Conservation (phyloP, 2,113 vertebrate genomes). For the Labrus mixtus region DNA sequence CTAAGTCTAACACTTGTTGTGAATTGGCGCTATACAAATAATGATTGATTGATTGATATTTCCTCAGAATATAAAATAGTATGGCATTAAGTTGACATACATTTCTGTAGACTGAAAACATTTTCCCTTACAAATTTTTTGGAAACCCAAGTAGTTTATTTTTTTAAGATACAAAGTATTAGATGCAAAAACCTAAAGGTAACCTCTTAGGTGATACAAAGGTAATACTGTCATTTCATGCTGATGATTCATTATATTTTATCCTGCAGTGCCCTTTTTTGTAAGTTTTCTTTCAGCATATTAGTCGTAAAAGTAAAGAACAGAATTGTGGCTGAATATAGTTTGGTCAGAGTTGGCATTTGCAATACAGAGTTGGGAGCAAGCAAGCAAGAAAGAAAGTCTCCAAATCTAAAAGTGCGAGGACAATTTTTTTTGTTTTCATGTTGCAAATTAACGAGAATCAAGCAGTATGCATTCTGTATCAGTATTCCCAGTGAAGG, state of each 20-base stretch:
- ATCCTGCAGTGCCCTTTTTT: not conserved
- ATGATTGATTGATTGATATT: no score
- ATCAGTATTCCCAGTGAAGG: slow-evolving; percentile 40
- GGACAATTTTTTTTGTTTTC: slow-evolving; percentile 11
- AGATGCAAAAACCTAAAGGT: not conserved
- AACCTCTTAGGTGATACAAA: not conserved
- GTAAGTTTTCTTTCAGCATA: not conserved
- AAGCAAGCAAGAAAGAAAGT: not conserved
- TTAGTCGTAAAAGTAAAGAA: slow-evolving; percentile 1
- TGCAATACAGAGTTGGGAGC: not conserved
- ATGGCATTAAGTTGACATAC: no score
- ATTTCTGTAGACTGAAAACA: no score
- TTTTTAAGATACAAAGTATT: no score
- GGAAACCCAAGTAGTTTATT: no score
- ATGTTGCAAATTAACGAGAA: slow-evolving; percentile 35
- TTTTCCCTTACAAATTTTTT: no score
- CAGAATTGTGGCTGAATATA: not conserved
- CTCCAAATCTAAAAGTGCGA: not conserved
- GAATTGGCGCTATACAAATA: no score
- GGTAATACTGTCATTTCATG: not conserved
- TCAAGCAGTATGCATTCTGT: slow-evolving; percentile 8
- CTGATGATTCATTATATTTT: not conserved
- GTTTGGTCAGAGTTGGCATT: not conserved
- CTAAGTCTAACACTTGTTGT: no score
- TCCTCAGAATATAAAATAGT: no score